Evolutionary conservation across 2,797 vertebrate genomes (phyloP).

Genomic region (Paramormyrops hopkinsi): DNA sequence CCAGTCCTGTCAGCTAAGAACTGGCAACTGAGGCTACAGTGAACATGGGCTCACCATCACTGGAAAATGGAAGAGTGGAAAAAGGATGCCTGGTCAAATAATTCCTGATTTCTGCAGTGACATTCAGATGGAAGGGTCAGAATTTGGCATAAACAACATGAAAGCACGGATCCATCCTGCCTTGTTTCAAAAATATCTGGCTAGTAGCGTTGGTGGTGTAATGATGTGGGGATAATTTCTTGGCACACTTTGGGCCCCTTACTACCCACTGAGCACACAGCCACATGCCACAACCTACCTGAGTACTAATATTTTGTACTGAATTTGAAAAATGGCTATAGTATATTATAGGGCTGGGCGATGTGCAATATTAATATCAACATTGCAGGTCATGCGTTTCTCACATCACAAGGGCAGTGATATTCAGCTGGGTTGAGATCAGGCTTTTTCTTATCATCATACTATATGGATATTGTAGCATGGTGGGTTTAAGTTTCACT

Average conservation of each 20-base stretch:
- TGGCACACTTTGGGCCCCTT: background rate
- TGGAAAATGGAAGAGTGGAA: background rate
- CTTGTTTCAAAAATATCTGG: background rate
- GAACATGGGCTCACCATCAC: background rate
- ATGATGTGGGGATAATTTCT: background rate
- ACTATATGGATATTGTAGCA: background rate
- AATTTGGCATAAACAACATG: background rate
- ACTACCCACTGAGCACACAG: background rate
- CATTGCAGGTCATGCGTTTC: background rate
- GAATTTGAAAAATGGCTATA: background rate
- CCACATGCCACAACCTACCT: background rate
- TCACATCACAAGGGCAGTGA: background rate
- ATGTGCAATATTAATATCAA: background rate
- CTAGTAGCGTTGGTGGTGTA: background rate
- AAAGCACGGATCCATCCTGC: background rate
- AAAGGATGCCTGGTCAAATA: background rate
- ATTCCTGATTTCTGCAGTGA: background rate
- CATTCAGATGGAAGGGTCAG: background rate
- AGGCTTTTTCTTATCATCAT: background rate
- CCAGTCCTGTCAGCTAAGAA: background rate
- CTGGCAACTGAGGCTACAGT: background rate
- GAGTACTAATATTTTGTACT: background rate
- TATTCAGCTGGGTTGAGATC: background rate
- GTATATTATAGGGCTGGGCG: background rate
- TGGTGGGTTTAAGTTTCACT: background rate